Conservation (phyloP, 2,113 vertebrate genomes). For the Scolopax mira region DNA sequence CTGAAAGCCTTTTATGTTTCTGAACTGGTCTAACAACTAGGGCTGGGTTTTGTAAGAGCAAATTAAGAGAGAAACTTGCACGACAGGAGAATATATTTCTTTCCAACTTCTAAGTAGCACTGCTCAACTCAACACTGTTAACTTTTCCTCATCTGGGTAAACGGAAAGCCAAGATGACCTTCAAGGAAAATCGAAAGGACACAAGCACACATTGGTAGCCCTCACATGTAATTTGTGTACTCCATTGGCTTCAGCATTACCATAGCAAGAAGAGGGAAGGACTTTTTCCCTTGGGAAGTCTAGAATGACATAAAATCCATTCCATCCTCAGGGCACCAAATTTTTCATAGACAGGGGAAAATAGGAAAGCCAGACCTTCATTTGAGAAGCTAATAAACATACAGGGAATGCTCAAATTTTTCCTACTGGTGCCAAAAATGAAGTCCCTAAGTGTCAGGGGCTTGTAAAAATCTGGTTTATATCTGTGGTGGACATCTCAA, state of each 20-base stretch:
- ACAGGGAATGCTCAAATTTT: background rate
- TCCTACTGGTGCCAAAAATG: background rate
- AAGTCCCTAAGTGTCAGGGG: background rate
- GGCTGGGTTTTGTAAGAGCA: background rate
- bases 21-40: background rate
- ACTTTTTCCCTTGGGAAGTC: background rate
- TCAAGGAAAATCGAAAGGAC: background rate
- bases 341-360: background rate
- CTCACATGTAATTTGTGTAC: background rate
- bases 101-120: background rate
- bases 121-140: background rate
- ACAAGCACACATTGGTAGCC: accelerated
- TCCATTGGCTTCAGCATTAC: background rate
- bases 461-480: background rate
- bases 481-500: background rate
- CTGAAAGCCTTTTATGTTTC: background rate
- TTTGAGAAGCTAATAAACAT: background rate
- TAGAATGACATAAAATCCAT: constrained; percentile 1
- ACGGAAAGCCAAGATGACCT: background rate
- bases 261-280: background rate
- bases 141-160: background rate
- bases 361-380: background rate
- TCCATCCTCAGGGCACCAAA: background rate
- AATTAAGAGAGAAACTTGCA: background rate
- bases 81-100: background rate